These are phyloP conservation scores for Drosophila demipolita DNA, from an alignment of 2,888 invertebrate genomes.

Conservation along the genomic window DNA sequence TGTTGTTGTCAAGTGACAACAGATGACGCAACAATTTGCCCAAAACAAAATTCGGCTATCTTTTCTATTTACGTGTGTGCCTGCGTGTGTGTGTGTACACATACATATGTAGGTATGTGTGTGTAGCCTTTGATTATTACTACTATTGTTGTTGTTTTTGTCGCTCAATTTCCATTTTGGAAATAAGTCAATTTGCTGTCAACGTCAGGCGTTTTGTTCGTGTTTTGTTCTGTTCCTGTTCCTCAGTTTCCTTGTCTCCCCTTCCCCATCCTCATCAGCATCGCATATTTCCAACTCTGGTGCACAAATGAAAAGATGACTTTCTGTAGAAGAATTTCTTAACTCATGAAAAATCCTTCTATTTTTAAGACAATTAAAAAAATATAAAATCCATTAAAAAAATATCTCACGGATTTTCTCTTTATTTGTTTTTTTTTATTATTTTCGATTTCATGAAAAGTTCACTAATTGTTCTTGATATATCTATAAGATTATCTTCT, in stretches of 20 bases:
- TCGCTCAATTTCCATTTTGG: constrained; percentile 49
- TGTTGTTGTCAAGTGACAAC: constrained; percentile 48
- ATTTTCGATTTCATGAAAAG: not conserved
- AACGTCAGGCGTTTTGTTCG: constrained; percentile 27
- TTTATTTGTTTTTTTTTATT: too few species aligned
- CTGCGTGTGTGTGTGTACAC: not conserved
- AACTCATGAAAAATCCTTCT: not conserved
- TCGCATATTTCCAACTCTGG: not conserved
- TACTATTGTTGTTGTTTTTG: constrained; percentile 22
- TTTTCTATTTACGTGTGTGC: constrained; percentile 40
- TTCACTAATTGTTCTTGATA: not conserved
- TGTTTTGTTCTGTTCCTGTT: constrained; percentile 4
- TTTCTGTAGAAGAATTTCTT: not conserved
- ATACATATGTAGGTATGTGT: not conserved
- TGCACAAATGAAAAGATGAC: not conserved
- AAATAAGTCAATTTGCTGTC: constrained; percentile 58
- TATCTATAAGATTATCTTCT: not conserved
- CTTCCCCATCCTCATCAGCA: not conserved
- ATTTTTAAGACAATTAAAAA: not conserved
- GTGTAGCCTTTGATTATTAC: constrained; percentile 6
- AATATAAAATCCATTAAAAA: not conserved
- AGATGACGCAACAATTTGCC: constrained; percentile 50
- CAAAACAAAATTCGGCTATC: constrained; percentile 34
- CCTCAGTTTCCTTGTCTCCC: constrained; percentile 12
- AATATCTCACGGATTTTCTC: too few species aligned